phyloP scores from a whole-genome alignment of 2,113 vertebrate species.

The Corythoichthys intestinalis region DNA sequence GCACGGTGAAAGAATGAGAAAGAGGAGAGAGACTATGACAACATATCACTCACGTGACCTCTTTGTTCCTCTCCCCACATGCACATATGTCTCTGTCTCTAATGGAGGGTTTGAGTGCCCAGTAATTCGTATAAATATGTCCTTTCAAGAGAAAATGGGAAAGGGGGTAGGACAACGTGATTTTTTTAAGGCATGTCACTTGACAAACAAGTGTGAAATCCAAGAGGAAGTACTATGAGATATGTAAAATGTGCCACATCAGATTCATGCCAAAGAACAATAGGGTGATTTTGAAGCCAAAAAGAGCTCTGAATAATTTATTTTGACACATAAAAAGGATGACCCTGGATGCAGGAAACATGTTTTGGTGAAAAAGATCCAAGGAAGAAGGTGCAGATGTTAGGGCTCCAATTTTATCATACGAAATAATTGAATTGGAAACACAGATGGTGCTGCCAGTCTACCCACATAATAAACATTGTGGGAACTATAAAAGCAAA shows the following conservation, averaged over 20 bases:
- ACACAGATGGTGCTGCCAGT: no score
- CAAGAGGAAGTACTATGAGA: constrained; percentile 40
- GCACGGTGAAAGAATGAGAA: constrained; percentile 14
- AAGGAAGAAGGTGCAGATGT: constrained; percentile 7
- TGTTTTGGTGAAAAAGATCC: constrained; percentile 12
- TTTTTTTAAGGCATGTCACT: constrained; percentile 40
- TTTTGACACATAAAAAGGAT: constrained; percentile 17
- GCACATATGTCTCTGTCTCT: constrained; percentile 20
- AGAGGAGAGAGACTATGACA: constrained; percentile 31
- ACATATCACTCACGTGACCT: constrained; percentile 33
- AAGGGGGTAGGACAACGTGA: neutral
- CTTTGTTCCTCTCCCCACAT: constrained; percentile 29
- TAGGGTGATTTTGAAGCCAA: constrained; percentile 7
- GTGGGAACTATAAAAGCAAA: neutral
- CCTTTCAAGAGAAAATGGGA: constrained; percentile 31
- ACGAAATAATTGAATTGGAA: neutral
- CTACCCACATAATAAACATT: neutral
- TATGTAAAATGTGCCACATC: constrained; percentile 15
- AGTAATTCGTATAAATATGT: constrained; percentile 51
- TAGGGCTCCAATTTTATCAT: neutral
- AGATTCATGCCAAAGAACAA: constrained; percentile 27
- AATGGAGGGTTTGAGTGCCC: constrained; percentile 26
- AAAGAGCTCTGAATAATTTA: constrained; percentile 36
- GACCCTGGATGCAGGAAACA: neutral
- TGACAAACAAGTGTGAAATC: constrained; percentile 58